phyloP scores from a whole-genome alignment of 1,140 invertebrate genomes.

The Vanessa tameamea region DNA sequence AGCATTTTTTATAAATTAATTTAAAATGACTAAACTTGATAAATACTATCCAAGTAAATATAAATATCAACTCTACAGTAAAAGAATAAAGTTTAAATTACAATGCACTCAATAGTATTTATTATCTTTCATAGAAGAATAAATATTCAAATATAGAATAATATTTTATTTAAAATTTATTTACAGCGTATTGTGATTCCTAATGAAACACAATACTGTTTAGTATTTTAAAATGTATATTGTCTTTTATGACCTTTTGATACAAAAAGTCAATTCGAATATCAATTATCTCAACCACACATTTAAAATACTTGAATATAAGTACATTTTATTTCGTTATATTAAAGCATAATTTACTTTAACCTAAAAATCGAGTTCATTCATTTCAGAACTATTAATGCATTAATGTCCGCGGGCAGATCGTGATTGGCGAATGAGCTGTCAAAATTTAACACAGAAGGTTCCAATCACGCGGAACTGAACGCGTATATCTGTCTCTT shows the following conservation, averaged over 20 bases:
- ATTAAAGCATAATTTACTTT: background rate
- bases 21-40: no score
- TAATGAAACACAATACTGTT: background rate
- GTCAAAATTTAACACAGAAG: conserved; percentile 67
- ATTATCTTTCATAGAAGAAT: background rate
- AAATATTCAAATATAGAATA: background rate
- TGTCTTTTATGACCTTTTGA: background rate
- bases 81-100: background rate
- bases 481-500: conserved; percentile 50
- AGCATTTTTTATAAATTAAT: no score
- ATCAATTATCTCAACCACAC: background rate
- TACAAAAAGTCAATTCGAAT: background rate
- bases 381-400: conserved; percentile 4
- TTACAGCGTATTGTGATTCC: background rate
- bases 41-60: no score
- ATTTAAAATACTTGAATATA: background rate
- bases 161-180: background rate
- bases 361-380: background rate
- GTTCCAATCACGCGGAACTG: conserved; percentile 57
- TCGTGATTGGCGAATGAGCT: conserved; percentile 56
- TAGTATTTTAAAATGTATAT: background rate
- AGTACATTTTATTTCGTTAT: background rate
- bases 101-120: background rate
- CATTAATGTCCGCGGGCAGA: conserved; percentile 7
- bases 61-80: background rate